phyloP scores from a whole-genome alignment of 2,797 vertebrate species.

The Tenualosa ilisha region DNA sequence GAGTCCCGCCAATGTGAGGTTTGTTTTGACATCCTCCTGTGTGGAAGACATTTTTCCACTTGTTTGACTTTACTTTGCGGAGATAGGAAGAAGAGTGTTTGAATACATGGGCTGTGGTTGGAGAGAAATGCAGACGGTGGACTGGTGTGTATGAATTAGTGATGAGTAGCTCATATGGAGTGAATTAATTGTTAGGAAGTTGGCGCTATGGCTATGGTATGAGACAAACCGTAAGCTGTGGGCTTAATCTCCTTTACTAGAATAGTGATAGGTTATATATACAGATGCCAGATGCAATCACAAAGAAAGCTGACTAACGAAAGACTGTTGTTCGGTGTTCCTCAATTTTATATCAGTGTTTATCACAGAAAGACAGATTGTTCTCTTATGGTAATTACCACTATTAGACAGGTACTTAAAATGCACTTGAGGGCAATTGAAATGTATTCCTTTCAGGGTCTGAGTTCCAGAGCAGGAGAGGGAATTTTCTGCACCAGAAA shows the following conservation, averaged over 20 bases:
- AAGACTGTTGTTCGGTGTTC: background rate
- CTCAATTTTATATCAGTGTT: background rate
- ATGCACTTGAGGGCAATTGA: slow-evolving; percentile 16
- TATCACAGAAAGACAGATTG: slow-evolving; percentile 12
- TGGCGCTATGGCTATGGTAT: background rate
- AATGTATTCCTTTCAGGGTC: background rate
- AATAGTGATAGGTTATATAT: background rate
- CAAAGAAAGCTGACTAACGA: background rate
- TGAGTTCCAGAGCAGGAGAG: background rate
- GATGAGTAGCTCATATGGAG: background rate
- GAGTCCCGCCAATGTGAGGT: background rate
- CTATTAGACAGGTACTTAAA: slow-evolving; percentile 22
- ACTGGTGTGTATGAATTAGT: background rate
- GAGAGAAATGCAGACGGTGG: background rate
- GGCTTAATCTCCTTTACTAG: background rate
- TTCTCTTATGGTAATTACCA: slow-evolving; percentile 11
- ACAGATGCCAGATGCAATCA: background rate
- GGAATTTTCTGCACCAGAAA: background rate
- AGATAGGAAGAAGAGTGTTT: slow-evolving; percentile 14
- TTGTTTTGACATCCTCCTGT: slow-evolving; percentile 7
- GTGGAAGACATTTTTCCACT: slow-evolving; percentile 18
- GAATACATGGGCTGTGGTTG: background rate
- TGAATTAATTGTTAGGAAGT: background rate
- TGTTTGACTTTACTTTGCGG: background rate
- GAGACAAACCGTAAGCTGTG: background rate